Evolutionary conservation across 2,888 invertebrate species (phyloP), one percentile per base, ranked within the genome.

Genomic region (Idaea aversata): DNA sequence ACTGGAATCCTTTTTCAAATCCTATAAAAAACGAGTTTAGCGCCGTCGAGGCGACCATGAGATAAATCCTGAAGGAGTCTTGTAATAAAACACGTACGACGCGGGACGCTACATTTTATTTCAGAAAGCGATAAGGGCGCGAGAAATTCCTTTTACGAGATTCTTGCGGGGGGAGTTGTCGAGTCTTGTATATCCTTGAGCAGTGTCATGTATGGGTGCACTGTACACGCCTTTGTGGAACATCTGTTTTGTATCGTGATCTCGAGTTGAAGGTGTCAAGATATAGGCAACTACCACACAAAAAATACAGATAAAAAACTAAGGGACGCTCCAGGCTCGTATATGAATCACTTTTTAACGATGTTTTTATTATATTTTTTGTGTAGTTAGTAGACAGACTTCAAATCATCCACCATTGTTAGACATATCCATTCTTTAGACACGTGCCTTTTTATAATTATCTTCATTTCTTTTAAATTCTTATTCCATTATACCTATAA

Each of bases 51-150:
- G 81, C 84, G 83, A 83, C 88, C 84, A 83, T 81, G 87, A 91
- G 90, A 90, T 91, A 91, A 91, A 90, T 91, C 88, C 89, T 87
- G 84, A 81, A 87, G 86, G 86, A 87, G 88, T 88, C 86, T 81
- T 81, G 88, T 91, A 92, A 92, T 92, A 91, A 91, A 92, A 91
- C 91, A 91, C 91, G 91, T 90, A 88, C 89, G 87, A 85, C 79
- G 87, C 83, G 83, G 80, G 79, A 84, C 87, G 89, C 87, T 90
- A 90, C 91, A 90, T 92, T 91, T 92, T 92, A 93, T 93, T 93
- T 91, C 89, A 85, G 88, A 88, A 90, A 88, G 91, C 90, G 91
- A 92, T 93, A 92, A 91, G 91, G 88, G 88, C 87, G 86, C 87
- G 86, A 88, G 90, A 90, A 90, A 91, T 90, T 91, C 88, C 88